phyloP scores from a whole-genome alignment of 2,113 vertebrate genomes.

The Ceratotherium simum region DNA sequence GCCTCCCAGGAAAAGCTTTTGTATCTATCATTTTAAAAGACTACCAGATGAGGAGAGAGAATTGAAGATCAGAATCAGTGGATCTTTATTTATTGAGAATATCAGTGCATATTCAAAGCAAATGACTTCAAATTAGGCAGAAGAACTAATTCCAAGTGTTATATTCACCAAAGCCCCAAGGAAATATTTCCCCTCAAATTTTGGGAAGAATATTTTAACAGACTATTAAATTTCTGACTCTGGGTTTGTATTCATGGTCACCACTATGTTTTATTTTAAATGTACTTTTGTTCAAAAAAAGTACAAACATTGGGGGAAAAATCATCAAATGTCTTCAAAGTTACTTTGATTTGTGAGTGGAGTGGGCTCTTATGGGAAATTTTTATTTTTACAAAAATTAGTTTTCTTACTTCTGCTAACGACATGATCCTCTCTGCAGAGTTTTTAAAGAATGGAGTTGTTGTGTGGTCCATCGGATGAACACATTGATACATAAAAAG shows the following conservation, averaged over 20 bases:
- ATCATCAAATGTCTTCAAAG: neutral
- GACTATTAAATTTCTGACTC: neutral
- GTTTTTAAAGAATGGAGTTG: constrained; percentile 73
- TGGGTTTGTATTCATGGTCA: neutral
- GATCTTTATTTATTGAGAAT: neutral
- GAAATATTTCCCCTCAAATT: neutral
- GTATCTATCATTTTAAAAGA: neutral
- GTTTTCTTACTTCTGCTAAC: constrained; percentile 75
- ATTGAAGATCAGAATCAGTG: neutral
- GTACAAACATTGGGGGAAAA: neutral
- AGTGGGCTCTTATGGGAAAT: neutral
- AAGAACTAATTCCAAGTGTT: neutral
- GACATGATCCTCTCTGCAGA: constrained; percentile 61
- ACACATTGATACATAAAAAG: constrained; percentile 75
- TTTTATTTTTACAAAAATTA: constrained; percentile 79
- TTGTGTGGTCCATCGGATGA: constrained; percentile 80
- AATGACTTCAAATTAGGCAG: constrained; percentile 16
- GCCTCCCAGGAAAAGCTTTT: neutral
- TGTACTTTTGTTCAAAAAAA: neutral
- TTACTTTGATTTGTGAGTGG: constrained; percentile 45
- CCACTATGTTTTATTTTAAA: neutral
- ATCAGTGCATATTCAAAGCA: neutral
- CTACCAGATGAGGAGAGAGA: neutral
- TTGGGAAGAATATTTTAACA: neutral
- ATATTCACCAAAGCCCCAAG: neutral